phyloP scores from a whole-genome alignment of 2,113 vertebrate species.

The Mormyrus iriodes region DNA sequence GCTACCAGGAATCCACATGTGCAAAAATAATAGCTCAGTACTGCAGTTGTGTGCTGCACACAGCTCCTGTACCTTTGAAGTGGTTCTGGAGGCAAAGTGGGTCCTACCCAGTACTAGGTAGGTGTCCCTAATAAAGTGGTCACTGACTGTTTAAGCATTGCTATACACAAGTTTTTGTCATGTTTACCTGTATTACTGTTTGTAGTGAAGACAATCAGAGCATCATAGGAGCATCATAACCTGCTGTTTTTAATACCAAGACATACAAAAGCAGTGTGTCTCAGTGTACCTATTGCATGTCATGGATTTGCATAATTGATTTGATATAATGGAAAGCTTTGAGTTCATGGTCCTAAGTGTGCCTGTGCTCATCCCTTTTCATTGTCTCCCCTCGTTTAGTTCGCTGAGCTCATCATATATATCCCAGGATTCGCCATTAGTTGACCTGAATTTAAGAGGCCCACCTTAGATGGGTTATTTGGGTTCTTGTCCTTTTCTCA shows the following conservation, averaged over 20 bases:
- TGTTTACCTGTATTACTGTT: not conserved
- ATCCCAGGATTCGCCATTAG: not conserved
- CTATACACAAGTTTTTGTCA: not conserved
- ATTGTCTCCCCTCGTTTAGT: not conserved
- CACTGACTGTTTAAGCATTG: not conserved
- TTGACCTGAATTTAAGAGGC: not conserved
- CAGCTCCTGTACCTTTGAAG: not conserved
- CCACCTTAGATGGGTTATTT: too few relatives aligned
- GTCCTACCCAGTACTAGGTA: not conserved
- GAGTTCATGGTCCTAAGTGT: not conserved
- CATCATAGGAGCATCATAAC: not conserved
- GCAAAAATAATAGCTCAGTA: not conserved
- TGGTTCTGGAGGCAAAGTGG: not conserved
- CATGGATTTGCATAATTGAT: not conserved
- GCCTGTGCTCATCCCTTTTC: not conserved
- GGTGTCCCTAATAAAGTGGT: not conserved
- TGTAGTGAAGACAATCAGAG: not conserved
- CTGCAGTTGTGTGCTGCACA: not conserved
- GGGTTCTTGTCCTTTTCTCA: not conserved
- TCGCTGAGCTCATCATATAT: not conserved
- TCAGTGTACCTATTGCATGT: not conserved
- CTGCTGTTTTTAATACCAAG: not conserved
- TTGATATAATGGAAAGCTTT: not conserved
- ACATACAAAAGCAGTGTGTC: not conserved
- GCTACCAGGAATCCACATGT: not conserved